Evolutionary conservation across 53 echinoderm and acorn worm species (phyloP), one percentile per base, ranked within the genome.

Genomic region (Temnopleurus reevesii): DNA sequence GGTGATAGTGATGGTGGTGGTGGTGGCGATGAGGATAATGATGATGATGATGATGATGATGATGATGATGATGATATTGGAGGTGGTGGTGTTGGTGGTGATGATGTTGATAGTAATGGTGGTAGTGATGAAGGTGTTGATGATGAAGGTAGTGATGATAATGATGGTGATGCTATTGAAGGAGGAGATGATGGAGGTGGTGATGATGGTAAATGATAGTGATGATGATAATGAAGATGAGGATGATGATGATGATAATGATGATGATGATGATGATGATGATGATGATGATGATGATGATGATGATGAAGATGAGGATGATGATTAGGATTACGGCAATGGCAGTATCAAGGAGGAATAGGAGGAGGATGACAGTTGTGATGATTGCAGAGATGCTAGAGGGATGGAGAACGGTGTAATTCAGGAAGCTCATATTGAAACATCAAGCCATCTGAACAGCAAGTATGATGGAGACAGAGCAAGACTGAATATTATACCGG

Each of bases 371-470:
- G 59, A 38, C 58, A 7, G 36, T 84, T 38, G 58, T 71, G 76
- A 89, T 89, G 97, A 90, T 58, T 97, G 97, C 36, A 82, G 84
- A 25, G 91, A 92, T 58, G 49, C 90, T 1, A 86, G 95, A 19
- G 97, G 97, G 1, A 90, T 97, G 92, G 43, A 53, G 35, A 91
- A 90, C 17, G 93, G 92, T 5, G 92, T 94, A 4, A 94, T 97
- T 61, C 95, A 92, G 41, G 95, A 97, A 81, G 41, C 55, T 4
- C 94, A 94, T 91, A 41, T 97, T 17, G 87, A 91, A 5, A 86
- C 92, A 2, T 95, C 95, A 12, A 91, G 91, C 4, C 29, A 46
- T 8, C 59, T 36, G 31, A 83, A 84, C 28, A 49, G 86, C 12
- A 63, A 90, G 33, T 92, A 94, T 59, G 90, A 86, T 46, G 84